Evolutionary conservation across 2,797 vertebrate genomes (phyloP).

Genomic region (Arctocebus calabarensis): DNA sequence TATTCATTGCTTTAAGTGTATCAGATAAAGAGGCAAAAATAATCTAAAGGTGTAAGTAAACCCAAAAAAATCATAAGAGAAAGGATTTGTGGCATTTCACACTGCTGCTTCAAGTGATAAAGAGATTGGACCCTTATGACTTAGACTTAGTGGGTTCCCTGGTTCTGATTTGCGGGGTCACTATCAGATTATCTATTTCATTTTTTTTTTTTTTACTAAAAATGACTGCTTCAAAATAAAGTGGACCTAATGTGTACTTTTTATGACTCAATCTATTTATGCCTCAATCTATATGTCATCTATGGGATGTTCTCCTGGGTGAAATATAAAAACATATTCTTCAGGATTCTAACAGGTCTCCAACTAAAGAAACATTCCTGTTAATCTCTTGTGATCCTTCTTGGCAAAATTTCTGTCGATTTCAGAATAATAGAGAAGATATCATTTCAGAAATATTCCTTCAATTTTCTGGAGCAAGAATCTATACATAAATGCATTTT

Average conservation of each 20-base stretch:
- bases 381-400: background rate
- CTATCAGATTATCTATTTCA: background rate
- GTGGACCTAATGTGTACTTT: background rate
- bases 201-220: background rate
- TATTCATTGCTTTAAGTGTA: background rate
- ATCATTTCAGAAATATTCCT: background rate
- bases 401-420: background rate
- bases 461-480: background rate
- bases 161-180: background rate
- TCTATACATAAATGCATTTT: slow-evolving; percentile 8
- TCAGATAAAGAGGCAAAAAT: background rate
- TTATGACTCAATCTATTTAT: background rate
- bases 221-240: background rate
- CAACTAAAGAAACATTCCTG: background rate
- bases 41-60: background rate
- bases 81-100: background rate
- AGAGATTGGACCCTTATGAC: background rate
- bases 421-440: background rate
- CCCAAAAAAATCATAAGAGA: background rate
- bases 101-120: background rate
- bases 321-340: background rate
- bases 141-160: background rate
- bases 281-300: background rate
- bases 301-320: background rate
- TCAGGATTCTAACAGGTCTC: background rate